Evolutionary conservation across 2,113 vertebrate genomes (phyloP).

Genomic region (Ptilonorhynchus violaceus): DNA sequence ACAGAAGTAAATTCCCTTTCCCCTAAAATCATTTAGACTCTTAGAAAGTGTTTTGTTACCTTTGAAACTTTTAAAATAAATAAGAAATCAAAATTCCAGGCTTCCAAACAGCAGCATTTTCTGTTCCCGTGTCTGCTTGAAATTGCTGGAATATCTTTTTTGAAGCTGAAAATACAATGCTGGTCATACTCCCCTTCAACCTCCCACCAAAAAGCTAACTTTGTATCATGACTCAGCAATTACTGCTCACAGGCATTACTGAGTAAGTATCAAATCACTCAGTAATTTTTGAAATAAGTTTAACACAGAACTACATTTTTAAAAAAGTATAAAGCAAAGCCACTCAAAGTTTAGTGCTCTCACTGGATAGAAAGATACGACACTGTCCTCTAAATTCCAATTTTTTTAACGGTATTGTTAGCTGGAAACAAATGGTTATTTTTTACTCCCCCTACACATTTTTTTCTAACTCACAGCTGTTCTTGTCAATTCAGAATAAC

Average conservation of each 20-base stretch:
- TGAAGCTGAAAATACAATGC: background rate
- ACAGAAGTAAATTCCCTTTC: constrained; percentile 33
- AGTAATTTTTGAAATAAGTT: background rate
- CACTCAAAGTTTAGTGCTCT: background rate
- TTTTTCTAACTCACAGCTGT: background rate
- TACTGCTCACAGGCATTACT: background rate
- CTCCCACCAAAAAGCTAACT: constrained; percentile 4
- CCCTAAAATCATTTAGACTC: constrained; percentile 41
- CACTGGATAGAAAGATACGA: background rate
- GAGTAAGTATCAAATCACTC: background rate
- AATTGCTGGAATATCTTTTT: background rate
- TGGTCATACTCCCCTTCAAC: background rate
- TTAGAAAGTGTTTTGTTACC: background rate
- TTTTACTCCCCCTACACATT: background rate
- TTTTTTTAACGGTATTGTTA: background rate
- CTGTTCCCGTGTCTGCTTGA: background rate
- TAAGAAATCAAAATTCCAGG: background rate
- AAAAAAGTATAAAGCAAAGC: background rate
- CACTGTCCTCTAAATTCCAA: background rate
- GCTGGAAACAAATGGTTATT: background rate
- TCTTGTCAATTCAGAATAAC: background rate
- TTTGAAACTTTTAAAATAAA: background rate
- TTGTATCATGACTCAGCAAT: background rate
- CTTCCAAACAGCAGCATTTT: background rate
- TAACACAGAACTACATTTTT: background rate